Percentiles rank a stretch among this genome's conserved stretches.
Conservation (phyloP, 64 coral and sea anemone species). For the Stylophora pistillata region DNA sequence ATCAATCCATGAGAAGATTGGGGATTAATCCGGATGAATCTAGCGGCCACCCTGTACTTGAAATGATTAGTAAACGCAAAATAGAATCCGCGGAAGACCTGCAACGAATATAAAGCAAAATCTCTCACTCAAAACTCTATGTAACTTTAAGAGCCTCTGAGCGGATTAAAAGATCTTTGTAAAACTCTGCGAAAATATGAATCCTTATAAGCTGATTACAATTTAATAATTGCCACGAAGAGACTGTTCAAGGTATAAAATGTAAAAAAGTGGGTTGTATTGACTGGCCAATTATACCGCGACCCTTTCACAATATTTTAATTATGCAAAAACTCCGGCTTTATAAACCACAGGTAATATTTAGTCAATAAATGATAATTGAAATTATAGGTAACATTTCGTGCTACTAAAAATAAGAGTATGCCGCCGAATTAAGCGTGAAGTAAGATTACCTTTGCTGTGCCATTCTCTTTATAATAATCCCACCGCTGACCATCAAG, state of each 20-base stretch:
- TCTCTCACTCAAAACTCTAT: neutral
- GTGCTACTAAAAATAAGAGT: neutral
- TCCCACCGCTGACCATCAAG: slow-evolving; percentile 63
- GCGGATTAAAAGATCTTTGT: too few relatives aligned
- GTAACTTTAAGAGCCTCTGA: too few relatives aligned
- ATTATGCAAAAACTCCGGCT: too few relatives aligned
- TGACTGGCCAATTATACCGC: too few relatives aligned
- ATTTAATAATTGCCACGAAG: too few relatives aligned
- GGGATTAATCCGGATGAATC: slow-evolving; percentile 64
- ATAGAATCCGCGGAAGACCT: slow-evolving; percentile 65
- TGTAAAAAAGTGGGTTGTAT: too few relatives aligned
- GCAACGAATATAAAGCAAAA: neutral
- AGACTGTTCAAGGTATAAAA: too few relatives aligned
- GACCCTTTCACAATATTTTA: too few relatives aligned
- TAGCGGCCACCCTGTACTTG: slow-evolving; percentile 64
- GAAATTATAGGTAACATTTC: neutral
- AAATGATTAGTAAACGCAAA: slow-evolving; percentile 55
- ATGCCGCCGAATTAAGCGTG: neutral
- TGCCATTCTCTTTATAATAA: slow-evolving; percentile 62
- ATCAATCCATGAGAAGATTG: slow-evolving; percentile 56
- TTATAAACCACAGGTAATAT: too few relatives aligned
- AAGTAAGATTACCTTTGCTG: slow-evolving; percentile 55
- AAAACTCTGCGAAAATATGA: too few relatives aligned
- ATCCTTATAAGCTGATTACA: too few relatives aligned
- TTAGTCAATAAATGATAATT: too few relatives aligned